Percentiles rank a stretch among this genome's conserved stretches.
Conservation (phyloP, 2,797 vertebrate genomes). For the Vespertilio murinus region DNA sequence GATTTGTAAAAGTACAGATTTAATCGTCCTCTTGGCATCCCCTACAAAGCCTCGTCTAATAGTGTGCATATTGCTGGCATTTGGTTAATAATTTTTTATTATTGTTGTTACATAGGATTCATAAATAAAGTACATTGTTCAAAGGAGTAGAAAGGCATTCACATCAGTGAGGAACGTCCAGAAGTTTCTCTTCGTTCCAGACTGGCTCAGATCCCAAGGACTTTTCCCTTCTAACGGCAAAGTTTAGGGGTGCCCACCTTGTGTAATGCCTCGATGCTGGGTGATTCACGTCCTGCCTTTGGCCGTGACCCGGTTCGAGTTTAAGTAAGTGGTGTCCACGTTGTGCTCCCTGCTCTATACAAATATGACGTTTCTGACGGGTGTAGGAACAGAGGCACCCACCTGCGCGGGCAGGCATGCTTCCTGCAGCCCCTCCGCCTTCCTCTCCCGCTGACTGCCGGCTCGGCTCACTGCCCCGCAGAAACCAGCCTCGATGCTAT, state of each 20-base stretch:
- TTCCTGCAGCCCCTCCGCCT: conserved; percentile 37
- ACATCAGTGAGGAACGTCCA: neutral
- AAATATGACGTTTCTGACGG: neutral
- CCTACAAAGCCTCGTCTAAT: neutral
- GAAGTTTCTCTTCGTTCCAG: neutral
- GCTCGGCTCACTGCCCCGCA: conserved; percentile 82
- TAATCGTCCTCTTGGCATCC: neutral
- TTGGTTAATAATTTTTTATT: neutral
- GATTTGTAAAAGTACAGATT: neutral
- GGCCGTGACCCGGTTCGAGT: neutral
- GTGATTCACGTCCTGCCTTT: neutral
- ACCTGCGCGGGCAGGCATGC: neutral
- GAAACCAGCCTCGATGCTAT: conserved; percentile 83
- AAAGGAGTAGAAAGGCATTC: neutral
- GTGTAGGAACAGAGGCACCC: neutral
- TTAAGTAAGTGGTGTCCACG: neutral
- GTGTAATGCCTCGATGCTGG: neutral
- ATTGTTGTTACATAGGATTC: neutral
- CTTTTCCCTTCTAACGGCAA: neutral
- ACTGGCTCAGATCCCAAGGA: neutral
- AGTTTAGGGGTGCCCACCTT: neutral
- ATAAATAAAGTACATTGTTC: conserved; percentile 28
- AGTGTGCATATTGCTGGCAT: neutral
- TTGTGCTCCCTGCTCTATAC: neutral
- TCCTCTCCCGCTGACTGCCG: conserved; percentile 65